A percentile compares a stretch with the other conserved stretches of the same genome.
Conservation (phyloP, 2,113 vertebrate genomes). For the Tachycineta bicolor region DNA sequence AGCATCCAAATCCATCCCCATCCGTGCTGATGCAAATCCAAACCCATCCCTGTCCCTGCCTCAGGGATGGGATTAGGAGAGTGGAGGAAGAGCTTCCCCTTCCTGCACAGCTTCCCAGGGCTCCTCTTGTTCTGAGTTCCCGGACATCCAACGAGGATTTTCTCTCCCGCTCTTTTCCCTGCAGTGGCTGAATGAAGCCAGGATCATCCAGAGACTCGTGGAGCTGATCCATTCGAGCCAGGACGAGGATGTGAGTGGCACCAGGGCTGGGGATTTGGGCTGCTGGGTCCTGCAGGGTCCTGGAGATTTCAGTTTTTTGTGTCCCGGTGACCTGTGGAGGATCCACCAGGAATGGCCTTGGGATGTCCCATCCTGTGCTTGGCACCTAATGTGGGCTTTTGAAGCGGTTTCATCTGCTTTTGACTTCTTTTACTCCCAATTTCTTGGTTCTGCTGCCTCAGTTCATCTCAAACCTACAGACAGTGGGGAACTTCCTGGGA, state of each 20-base stretch:
- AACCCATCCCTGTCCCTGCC: neutral
- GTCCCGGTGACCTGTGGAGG: accelerated
- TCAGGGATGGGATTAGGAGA: neutral
- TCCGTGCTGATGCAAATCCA: neutral
- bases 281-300: neutral
- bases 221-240: slow-evolving; percentile 88
- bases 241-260: slow-evolving; percentile 90
- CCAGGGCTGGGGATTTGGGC: neutral
- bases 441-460: neutral
- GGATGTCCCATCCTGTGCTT: neutral
- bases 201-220: slow-evolving; percentile 89
- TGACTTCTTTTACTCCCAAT: accelerated
- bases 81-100: neutral
- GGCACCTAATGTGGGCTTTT: neutral
- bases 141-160: accelerated
- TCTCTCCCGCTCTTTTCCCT: neutral
- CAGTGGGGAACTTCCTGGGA: neutral
- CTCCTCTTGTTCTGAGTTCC: neutral
- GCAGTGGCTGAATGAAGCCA: slow-evolving; percentile 94
- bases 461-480: accelerated
- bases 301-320: neutral
- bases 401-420: neutral
- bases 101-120: neutral
- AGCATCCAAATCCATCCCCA: neutral
- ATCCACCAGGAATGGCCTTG: neutral